Evolutionary conservation across 2,888 invertebrate genomes (phyloP).

Genomic region (Brachypterus glaber): DNA sequence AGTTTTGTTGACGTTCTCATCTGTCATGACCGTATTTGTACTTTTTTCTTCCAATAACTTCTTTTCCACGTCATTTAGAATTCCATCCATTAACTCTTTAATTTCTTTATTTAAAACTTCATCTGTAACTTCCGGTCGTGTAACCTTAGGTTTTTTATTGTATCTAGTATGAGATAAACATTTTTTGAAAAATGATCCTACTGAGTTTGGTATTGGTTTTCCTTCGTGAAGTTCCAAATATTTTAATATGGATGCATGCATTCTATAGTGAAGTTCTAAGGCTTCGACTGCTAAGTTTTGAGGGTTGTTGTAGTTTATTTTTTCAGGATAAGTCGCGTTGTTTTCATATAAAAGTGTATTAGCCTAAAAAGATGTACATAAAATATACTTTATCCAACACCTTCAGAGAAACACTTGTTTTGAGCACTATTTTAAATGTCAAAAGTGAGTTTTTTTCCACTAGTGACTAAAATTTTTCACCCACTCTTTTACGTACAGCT

Average conservation of each 20-base stretch:
- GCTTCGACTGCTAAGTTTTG: conserved; percentile 80
- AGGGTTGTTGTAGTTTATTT: conserved; percentile 77
- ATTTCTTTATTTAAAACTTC: conserved; percentile 18
- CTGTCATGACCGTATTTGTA: conserved; percentile 7
- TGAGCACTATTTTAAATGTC: no score
- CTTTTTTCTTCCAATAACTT: conserved; percentile 5
- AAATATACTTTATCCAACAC: conserved; percentile 9
- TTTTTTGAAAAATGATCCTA: conserved; percentile 51
- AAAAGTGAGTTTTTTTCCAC: background rate
- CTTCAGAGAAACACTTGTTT: no score
- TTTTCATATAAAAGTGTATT: conserved; percentile 67
- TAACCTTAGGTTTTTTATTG: conserved; percentile 11
- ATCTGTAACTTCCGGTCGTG: conserved; percentile 4
- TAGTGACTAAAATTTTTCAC: no score
- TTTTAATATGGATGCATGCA: conserved; percentile 83
- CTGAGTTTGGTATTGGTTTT: conserved; percentile 51
- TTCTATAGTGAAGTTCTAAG: conserved; percentile 73
- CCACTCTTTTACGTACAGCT: no score
- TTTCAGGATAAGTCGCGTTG: conserved; percentile 73
- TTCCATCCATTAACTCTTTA: conserved; percentile 20
- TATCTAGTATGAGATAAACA: conserved; percentile 40
- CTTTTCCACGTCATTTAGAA: conserved; percentile 18
- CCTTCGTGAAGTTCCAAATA: conserved; percentile 70
- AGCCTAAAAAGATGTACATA: conserved; percentile 49
- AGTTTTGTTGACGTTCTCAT: no score